Evolutionary conservation across 2,888 invertebrate species (phyloP), one percentile per base, ranked within the genome.

Genomic region (Anaspis maculata): DNA sequence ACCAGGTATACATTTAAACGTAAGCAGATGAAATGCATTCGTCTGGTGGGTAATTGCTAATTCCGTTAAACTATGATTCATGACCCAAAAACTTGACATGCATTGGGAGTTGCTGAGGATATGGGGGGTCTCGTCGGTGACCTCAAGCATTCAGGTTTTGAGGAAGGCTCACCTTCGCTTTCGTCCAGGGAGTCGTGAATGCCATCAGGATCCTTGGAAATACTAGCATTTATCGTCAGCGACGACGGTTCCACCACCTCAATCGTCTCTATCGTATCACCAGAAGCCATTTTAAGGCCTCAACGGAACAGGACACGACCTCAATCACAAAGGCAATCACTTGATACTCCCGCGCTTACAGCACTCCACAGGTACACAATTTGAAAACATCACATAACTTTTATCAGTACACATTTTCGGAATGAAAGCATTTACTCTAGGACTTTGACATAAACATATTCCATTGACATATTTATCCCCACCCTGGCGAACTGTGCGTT

Each of bases 251-350:
- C 83, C 68, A 80, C 73, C 49, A 73, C 68, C 74, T 85, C 84
- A 42, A 86, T 84, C 64, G 77, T 77, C 71, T 84, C 83, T 63
- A 79, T 72, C 61, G 70, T 79, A 70, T 84, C 84, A 64, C 83
- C 83, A 68, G 85, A 83, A 76, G 85, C 86, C 86, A 86, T 86
- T 70, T 73, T 71, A 52, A 46, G 63, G 56, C n/a, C n/a, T n/a
- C n/a, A n/a, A n/a, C n/a, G n/a, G n/a, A n/a, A n/a, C n/a, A n/a
- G n/a, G n/a, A n/a, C n/a, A n/a, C n/a, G n/a, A n/a, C n/a, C n/a
- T n/a, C n/a, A n/a, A n/a, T n/a, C n/a, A n/a, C n/a, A n/a, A n/a
- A n/a, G n/a, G n/a, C n/a, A n/a, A n/a, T n/a, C n/a, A n/a, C n/a
- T n/a, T n/a, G n/a, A n/a, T n/a, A n/a, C n/a, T n/a, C n/a, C n/a